phyloP scores from a whole-genome alignment of 1,140 invertebrate genomes.

The Aphis gossypii region DNA sequence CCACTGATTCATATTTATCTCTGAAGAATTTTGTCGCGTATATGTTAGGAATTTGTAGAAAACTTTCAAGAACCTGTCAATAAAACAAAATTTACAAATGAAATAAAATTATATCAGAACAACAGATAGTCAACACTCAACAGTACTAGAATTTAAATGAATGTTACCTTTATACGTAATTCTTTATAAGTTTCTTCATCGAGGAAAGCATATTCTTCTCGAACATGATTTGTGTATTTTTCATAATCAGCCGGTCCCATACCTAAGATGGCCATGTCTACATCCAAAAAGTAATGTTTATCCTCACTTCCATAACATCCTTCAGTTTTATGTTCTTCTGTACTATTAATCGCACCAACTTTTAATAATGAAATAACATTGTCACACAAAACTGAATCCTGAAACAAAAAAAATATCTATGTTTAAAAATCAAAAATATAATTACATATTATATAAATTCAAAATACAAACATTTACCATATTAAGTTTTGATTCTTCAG shows the following conservation, averaged over 20 bases:
- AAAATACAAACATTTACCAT: slow-evolving; percentile 62
- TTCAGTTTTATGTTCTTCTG: slow-evolving; percentile 70
- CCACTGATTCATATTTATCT: slow-evolving; percentile 69
- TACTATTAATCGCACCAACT: slow-evolving; percentile 68
- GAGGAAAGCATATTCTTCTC: slow-evolving; percentile 70
- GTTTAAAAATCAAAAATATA: not conserved
- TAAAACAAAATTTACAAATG: slow-evolving; percentile 59
- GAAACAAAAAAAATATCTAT: slow-evolving; percentile 21
- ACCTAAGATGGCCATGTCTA: slow-evolving; percentile 71
- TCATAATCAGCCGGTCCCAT: slow-evolving; percentile 66
- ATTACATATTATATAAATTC: not conserved
- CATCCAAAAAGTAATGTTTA: slow-evolving; percentile 71
- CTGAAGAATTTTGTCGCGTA: slow-evolving; percentile 72
- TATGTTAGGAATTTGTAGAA: slow-evolving; percentile 73
- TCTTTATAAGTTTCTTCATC: slow-evolving; percentile 68
- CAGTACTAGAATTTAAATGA: slow-evolving; percentile 14
- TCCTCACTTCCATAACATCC: slow-evolving; percentile 69
- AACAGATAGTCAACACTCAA: too few species aligned
- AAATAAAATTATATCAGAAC: not conserved
- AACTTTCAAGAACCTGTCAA: slow-evolving; percentile 69
- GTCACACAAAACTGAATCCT: slow-evolving; percentile 65
- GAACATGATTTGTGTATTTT: slow-evolving; percentile 67
- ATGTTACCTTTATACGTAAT: slow-evolving; percentile 68
- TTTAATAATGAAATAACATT: slow-evolving; percentile 67
- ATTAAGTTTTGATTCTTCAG: slow-evolving; percentile 64